A percentile compares a stretch with the other conserved stretches of the same genome.
These are phyloP conservation scores for Amphibalanus amphitrite DNA, from an alignment of 1,140 invertebrate species.

Conservation along the genomic window DNA sequence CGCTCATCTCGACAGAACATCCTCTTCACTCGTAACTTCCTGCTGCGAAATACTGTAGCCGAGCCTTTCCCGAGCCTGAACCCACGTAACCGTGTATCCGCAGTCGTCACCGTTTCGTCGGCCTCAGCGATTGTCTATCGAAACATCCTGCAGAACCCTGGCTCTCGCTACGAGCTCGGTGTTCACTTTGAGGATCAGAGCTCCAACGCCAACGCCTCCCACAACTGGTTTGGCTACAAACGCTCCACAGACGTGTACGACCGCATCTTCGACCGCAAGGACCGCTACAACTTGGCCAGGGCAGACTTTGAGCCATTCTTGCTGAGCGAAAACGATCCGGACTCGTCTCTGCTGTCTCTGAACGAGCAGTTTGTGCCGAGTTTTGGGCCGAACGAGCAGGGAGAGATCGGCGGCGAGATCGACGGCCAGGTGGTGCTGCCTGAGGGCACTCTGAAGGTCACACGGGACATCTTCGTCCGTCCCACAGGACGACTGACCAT, in stretches of 20 bases:
- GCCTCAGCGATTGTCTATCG: slow-evolving; percentile 68
- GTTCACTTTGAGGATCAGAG: slow-evolving; percentile 89
- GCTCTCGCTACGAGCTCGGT: slow-evolving; percentile 81
- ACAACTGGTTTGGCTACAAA: slow-evolving; percentile 76
- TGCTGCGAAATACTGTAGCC: slow-evolving; percentile 67
- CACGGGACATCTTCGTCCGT: slow-evolving; percentile 72
- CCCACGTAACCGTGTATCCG: slow-evolving; percentile 70
- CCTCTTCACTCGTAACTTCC: slow-evolving; percentile 71
- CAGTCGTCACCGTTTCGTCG: slow-evolving; percentile 71
- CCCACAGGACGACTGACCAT: slow-evolving; percentile 71
- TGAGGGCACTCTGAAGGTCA: slow-evolving; percentile 44
- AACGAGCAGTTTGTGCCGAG: slow-evolving; percentile 54
- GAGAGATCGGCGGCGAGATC: slow-evolving; percentile 69
- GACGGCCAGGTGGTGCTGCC: slow-evolving; percentile 30
- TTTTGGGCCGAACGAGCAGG: slow-evolving; percentile 47
- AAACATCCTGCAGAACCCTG: slow-evolving; percentile 83
- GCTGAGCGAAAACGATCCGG: slow-evolving; percentile 62
- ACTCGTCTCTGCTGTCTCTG: slow-evolving; percentile 50
- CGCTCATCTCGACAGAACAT: slow-evolving; percentile 50
- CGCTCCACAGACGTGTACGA: slow-evolving; percentile 56
- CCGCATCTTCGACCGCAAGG: slow-evolving; percentile 65
- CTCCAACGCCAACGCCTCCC: slow-evolving; percentile 77
- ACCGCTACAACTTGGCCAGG: slow-evolving; percentile 77
- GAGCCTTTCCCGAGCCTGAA: slow-evolving; percentile 68
- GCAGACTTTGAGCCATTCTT: slow-evolving; percentile 71